phyloP scores from a whole-genome alignment of 1,140 invertebrate genomes.

The Thaumetopoea pityocampa region DNA sequence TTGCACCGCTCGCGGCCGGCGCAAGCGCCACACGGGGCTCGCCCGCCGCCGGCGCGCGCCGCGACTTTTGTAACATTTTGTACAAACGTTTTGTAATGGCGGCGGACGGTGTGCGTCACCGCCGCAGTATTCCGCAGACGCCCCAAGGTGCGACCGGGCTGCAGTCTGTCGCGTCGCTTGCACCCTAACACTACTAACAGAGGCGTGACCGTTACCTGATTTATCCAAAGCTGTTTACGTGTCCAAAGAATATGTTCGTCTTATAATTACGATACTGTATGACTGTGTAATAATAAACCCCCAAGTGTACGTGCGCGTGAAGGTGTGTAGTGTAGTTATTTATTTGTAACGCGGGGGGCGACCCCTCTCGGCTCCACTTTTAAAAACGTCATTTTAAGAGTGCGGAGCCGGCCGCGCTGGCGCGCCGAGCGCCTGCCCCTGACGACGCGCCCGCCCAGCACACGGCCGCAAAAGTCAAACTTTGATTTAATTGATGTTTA shows the following conservation, averaged over 20 bases:
- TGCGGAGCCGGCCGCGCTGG: conserved; percentile 44
- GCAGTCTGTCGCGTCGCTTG: conserved; percentile 1
- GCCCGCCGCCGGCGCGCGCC: conserved; percentile 48
- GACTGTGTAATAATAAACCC: conserved; percentile 70
- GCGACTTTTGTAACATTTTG: conserved; percentile 54
- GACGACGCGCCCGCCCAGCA: conserved; percentile 22
- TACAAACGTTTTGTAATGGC: conserved; percentile 22
- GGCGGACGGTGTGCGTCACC: too few species aligned
- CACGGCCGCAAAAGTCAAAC: conserved; percentile 62
- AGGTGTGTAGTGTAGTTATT: conserved; percentile 70
- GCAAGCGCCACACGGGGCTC: conserved; percentile 33
- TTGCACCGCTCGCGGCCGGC: conserved; percentile 1
- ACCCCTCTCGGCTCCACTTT: conserved; percentile 51
- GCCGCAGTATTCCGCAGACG: too few species aligned
- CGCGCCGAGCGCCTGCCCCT: conserved; percentile 24
- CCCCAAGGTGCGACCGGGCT: too few species aligned
- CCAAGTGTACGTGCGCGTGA: conserved; percentile 65
- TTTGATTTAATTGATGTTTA: conserved; percentile 38
- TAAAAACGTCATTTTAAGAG: conserved; percentile 69
- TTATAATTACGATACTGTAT: conserved; percentile 62
- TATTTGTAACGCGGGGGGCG: conserved; percentile 52
- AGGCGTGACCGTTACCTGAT: conserved; percentile 23
- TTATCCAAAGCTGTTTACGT: conserved; percentile 63
- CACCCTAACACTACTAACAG: conserved; percentile 13
- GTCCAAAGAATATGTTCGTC: conserved; percentile 69